Evolutionary conservation across 2,113 vertebrate species (phyloP).

Genomic region (Cololabis saira): DNA sequence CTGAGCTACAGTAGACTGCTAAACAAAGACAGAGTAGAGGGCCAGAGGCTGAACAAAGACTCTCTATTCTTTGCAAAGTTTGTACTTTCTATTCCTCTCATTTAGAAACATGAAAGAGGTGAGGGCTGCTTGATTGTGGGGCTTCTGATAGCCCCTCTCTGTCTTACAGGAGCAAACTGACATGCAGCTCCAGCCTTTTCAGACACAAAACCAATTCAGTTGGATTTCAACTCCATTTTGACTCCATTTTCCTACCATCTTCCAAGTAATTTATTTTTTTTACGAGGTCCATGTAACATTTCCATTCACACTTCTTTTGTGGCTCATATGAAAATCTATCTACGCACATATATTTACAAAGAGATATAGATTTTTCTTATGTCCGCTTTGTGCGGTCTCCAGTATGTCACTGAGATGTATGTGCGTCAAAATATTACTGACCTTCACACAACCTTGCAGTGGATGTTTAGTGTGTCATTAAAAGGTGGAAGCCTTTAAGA

Average conservation of each 20-base stretch:
- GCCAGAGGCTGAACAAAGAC: conserved; percentile 50
- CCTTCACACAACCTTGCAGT: conserved; percentile 72
- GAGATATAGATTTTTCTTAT: too few species aligned
- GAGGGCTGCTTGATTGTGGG: conserved; percentile 40
- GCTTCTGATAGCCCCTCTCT: conserved; percentile 53
- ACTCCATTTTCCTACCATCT: conserved; percentile 31
- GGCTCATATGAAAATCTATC: conserved; percentile 24
- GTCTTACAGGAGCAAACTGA: conserved; percentile 33
- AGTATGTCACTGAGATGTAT: neutral
- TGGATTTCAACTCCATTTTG: conserved; percentile 39
- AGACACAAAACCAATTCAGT: conserved; percentile 47
- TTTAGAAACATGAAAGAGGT: conserved; percentile 59
- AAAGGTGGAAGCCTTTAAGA: conserved; percentile 12
- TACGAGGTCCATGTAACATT: conserved; percentile 7
- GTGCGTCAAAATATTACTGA: conserved; percentile 35
- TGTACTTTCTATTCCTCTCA: conserved; percentile 37
- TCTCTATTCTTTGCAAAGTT: conserved; percentile 38
- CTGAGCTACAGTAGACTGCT: conserved; percentile 51
- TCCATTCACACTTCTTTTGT: conserved; percentile 1
- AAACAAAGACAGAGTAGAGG: conserved; percentile 33
- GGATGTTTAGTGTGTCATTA: conserved; percentile 18
- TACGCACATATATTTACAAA: too few species aligned
- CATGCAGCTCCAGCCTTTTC: conserved; percentile 42
- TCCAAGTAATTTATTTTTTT: conserved; percentile 30
- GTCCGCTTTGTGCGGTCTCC: too few species aligned